Evolutionary conservation across 2,888 invertebrate genomes (phyloP).

Genomic region (Priocnemis perturbator): DNA sequence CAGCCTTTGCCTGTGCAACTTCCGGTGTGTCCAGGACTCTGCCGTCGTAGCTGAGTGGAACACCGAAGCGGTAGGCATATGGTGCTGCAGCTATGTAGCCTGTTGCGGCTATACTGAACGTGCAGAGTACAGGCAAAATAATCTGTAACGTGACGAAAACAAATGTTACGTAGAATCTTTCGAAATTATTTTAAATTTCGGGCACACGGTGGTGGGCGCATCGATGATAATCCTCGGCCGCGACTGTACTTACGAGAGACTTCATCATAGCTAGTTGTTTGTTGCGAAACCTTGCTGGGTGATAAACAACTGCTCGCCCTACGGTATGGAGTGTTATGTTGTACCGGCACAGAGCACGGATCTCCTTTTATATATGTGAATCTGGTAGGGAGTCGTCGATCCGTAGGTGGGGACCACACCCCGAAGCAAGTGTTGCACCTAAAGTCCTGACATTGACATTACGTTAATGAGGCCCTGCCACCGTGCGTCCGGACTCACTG

Average conservation of each 20-base stretch:
- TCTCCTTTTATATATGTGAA: conserved; percentile 69
- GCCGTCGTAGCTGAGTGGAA: conserved; percentile 62
- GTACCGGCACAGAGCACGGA: conserved; percentile 51
- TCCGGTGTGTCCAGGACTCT: conserved; percentile 67
- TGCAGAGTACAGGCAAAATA: conserved; percentile 49
- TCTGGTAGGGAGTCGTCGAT: conserved; percentile 67
- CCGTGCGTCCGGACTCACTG: conserved; percentile 3
- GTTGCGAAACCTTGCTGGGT: conserved; percentile 63
- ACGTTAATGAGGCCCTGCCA: conserved; percentile 50
- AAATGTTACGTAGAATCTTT: not conserved
- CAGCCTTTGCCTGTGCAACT: conserved; percentile 75
- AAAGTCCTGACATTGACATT: conserved; percentile 69
- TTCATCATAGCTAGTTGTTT: conserved; percentile 57
- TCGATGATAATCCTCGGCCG: not conserved
- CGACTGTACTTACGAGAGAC: conserved; percentile 58
- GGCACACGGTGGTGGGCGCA: too few relatives aligned
- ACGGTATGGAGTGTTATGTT: conserved; percentile 65
- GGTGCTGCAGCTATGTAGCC: conserved; percentile 40
- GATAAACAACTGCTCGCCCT: conserved; percentile 70
- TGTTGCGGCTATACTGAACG: conserved; percentile 51
- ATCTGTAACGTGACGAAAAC: conserved; percentile 47
- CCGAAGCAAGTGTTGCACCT: conserved; percentile 58
- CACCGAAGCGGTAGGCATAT: conserved; percentile 47
- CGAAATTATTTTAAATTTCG: too few relatives aligned
- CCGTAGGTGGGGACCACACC: conserved; percentile 65